Evolutionary conservation across 2,888 invertebrate genomes (phyloP), one percentile per base, ranked within the genome.

Genomic region (Nipponacmea schrenckii): DNA sequence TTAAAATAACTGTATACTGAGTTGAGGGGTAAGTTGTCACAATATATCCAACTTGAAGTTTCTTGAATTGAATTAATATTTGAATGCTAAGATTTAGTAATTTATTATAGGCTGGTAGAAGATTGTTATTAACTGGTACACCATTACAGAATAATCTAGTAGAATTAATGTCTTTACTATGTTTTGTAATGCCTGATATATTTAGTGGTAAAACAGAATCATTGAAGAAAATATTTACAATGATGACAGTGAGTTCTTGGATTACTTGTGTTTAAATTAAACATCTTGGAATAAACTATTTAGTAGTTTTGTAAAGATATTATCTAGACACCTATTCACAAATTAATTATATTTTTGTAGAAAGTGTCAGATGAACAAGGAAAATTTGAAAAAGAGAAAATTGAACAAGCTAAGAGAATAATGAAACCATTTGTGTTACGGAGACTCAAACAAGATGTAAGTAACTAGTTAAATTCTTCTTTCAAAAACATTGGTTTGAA

Each of bases 111-210:
- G 95, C 96, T 0, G 92, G 93, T 83, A 93, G 94, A 88, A 92
- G 97, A 46, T 92, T 98, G 48, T 91, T 98, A 15, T 90, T 98
- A 27, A 98, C 98, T 0, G 98, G 98, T 2, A 98, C 98, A 0
- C 98, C 98, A 0, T 90, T 98, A 4, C 98, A 98, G 90, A 98
- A 98, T 90, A 98, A 97, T 89, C 91, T 98, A 48, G 89, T 98
- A 64, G 98, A 98, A 89, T 90, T 98, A 77, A 97, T 98, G 94
- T 97, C 97, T 0, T 90, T 98, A 50, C 91, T 98, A 26, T 95
- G 95, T 83, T 98, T 98, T 89, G 96, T 97, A 39, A 97, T 98
- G 96, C 97, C 97, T 0, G 93, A 96, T 80, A 93, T 97, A 91
- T 97, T 98, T 90, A 93, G 93, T 65, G 94, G 94, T 20, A 96